Conservation (phyloP, 30 jellyfish, hydroid and myxozoan genomes). For the Haliclystus octoradiatus region DNA sequence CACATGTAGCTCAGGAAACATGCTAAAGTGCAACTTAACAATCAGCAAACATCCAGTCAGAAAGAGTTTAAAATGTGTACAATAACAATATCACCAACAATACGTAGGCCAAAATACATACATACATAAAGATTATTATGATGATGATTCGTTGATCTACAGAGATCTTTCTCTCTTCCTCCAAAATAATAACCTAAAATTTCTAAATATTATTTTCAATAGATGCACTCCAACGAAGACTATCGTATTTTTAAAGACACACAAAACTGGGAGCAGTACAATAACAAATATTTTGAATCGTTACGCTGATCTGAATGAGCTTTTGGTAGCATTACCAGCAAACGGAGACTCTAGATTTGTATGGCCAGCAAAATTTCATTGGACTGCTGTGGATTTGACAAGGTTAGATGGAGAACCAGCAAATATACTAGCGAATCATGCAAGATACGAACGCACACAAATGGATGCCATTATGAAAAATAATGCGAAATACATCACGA, state of each 20-base stretch:
- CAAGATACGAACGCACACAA: slow-evolving; percentile 77
- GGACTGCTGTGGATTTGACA: slow-evolving; percentile 77
- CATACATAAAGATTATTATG: too few relatives aligned
- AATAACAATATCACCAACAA: too few relatives aligned
- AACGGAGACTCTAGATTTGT: slow-evolving; percentile 60
- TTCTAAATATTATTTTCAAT: too few relatives aligned
- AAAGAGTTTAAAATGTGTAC: too few relatives aligned
- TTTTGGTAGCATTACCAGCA: slow-evolving; percentile 63
- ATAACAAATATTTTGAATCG: slow-evolving; percentile 85
- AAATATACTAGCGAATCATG: slow-evolving; percentile 75
- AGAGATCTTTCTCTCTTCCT: too few relatives aligned
- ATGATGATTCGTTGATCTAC: too few relatives aligned
- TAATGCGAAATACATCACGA: slow-evolving; percentile 67
- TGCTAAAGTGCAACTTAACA: too few relatives aligned
- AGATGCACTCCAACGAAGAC: slow-evolving; percentile 63
- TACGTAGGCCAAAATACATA: too few relatives aligned
- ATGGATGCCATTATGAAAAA: slow-evolving; percentile 75
- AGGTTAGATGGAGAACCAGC: slow-evolving; percentile 94
- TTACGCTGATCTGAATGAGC: slow-evolving; percentile 80
- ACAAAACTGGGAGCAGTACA: slow-evolving; percentile 93
- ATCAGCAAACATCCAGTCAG: too few relatives aligned
- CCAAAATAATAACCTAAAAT: too few relatives aligned
- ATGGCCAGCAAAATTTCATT: slow-evolving; percentile 89
- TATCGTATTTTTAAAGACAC: slow-evolving; percentile 68
- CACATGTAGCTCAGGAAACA: too few relatives aligned